Evolutionary conservation across 2,888 invertebrate genomes (phyloP), one percentile per base, ranked within the genome.

Genomic region (Lottia scabra): DNA sequence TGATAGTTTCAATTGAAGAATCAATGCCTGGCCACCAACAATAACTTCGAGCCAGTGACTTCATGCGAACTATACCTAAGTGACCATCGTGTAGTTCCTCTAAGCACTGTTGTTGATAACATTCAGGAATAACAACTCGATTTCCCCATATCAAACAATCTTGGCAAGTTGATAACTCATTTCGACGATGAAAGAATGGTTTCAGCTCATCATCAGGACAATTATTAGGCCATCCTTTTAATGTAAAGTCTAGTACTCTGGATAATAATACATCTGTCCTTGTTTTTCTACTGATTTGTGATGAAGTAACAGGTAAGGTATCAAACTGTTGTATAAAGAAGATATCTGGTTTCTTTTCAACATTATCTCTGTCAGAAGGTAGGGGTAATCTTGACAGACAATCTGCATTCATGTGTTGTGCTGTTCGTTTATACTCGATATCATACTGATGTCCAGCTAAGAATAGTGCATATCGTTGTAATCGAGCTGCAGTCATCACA

Each of bases 381-480:
- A 72, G 56, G 16, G 82, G 82, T 23, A 84, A 44, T 68, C 87
- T 67, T 8, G 84, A 86, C 26, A 87, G 77, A 15, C 80, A 80
- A 76, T 89, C 87, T 13, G 84, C 87, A 73, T 87, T 83, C 0
- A 81, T 82, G 74, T 87, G 85, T 1, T 76, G 67, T 10, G 70
- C 67, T 4, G 85, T 85, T n/a, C 75, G 72, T 16, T 81, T 71
- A 70, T 84, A 87, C 71, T 84, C 80, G 64, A 89, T 82, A 6
- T 75, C 72, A 74, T 86, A 89, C 65, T 84, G 77, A 73, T 88
- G 89, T 4, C 82, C 85, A 3, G 87, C 78, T 19, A 90, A 72
- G 12, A 78, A 77, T 0, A 82, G 43, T 0, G 81, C 81, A 80
- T 84, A 87, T 19, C 82, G 63, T 65, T 84, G 82, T 12, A 87